phyloP scores from a whole-genome alignment of 2,797 vertebrate species.

The Poecilia velifera region DNA sequence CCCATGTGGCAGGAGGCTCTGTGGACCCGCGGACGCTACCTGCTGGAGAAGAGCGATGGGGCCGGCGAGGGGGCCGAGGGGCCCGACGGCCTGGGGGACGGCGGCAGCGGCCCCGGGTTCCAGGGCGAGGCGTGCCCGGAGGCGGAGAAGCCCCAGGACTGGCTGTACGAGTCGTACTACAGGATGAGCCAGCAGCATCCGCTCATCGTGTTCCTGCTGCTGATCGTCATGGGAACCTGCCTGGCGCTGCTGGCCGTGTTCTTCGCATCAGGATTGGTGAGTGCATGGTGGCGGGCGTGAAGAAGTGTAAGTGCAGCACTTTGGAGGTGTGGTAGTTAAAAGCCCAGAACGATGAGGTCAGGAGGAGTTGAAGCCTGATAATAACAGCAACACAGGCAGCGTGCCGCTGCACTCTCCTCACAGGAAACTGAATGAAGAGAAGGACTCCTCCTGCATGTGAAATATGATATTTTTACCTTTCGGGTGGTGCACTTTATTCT shows the following conservation, averaged over 20 bases:
- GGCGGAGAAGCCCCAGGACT: conserved; percentile 88
- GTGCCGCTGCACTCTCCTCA: not conserved
- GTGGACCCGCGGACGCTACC: conserved; percentile 87
- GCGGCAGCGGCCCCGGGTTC: conserved; percentile 49
- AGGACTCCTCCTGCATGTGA: not conserved
- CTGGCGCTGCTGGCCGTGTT: conserved; percentile 93
- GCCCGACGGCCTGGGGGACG: conserved; percentile 65
- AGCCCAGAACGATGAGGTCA: not conserved
- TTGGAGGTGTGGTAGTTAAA: conserved; percentile 10
- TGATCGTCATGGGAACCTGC: conserved; percentile 97
- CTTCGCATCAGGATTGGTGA: conserved; percentile 95
- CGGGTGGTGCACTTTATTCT: not conserved
- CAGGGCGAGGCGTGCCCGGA: conserved; percentile 61
- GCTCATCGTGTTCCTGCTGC: conserved; percentile 95
- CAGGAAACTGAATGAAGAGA: not conserved
- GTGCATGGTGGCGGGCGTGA: conserved; percentile 51
- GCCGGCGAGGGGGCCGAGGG: conserved; percentile 65
- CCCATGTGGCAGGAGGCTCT: conserved; percentile 88
- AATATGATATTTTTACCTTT: not conserved
- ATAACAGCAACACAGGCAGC: not conserved
- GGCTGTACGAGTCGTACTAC: conserved; percentile 97
- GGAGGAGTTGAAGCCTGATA: conserved; percentile 7
- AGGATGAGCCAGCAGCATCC: conserved; percentile 99
- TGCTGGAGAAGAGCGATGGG: conserved; percentile 88
- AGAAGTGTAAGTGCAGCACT: conserved; percentile 8